These are phyloP conservation scores for Hydraecia micacea DNA, from an alignment of 2,888 invertebrate species.

Conservation along the genomic window DNA sequence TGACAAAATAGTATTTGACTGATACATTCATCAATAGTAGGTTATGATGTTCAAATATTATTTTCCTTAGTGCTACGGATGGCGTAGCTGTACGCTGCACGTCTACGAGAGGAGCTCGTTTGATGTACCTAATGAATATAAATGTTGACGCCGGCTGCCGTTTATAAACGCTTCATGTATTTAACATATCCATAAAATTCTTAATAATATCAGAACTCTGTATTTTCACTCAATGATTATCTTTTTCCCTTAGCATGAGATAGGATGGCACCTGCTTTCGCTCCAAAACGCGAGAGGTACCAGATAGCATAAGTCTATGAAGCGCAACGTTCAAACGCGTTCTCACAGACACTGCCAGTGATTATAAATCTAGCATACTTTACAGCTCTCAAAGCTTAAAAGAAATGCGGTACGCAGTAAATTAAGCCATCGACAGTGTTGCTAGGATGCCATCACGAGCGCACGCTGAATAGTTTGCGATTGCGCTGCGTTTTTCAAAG, in stretches of 20 bases:
- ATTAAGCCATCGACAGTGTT: conserved; percentile 69
- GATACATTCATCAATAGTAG: neutral
- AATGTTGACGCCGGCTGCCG: neutral
- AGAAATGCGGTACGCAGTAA: conserved; percentile 64
- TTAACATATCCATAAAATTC: neutral
- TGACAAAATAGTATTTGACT: neutral
- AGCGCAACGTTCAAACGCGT: conserved; percentile 50
- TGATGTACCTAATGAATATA: neutral
- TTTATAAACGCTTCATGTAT: neutral
- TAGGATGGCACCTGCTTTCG: conserved; percentile 34
- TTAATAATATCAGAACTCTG: neutral
- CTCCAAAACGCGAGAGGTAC: conserved; percentile 20
- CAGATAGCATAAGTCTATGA: conserved; percentile 39
- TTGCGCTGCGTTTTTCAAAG: conserved; percentile 83
- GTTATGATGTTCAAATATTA: neutral
- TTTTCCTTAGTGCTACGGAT: neutral
- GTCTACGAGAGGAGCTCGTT: neutral
- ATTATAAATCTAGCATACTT: conserved; percentile 66
- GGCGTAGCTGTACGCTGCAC: neutral
- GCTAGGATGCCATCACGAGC: conserved; percentile 87
- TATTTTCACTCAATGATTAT: neutral
- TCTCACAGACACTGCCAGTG: conserved; percentile 42
- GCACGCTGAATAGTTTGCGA: conserved; percentile 73
- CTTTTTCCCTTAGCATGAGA: neutral
- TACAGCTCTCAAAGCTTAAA: conserved; percentile 62